Evolutionary conservation across 2,888 invertebrate genomes (phyloP), one percentile per base, ranked within the genome.

Genomic region (Acleris emargana): DNA sequence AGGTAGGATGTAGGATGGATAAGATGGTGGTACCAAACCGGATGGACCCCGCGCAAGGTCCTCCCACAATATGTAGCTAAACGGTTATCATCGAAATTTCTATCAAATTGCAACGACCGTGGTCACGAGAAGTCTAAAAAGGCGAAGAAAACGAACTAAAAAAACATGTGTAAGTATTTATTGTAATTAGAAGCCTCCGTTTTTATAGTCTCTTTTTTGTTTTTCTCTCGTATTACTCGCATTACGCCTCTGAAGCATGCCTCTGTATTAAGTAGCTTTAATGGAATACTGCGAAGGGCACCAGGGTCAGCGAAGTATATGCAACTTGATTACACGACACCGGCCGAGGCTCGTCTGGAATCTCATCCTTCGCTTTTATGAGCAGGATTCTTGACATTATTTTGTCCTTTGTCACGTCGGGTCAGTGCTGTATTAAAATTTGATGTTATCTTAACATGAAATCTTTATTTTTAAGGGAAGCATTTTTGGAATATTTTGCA

Each of bases 341-440:
- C 28, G 17, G 13, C 50, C 4, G 42, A 58, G 58, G 50, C n/a
- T 54, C 20, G 58, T 32, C 22, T 47, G 54, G 58, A 62, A 62
- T 67, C 50, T 53, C 47, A 47, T 45, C 67, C 52, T 18, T 54
- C 58, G 58, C 62, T 67, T 58, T 67, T 62, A 67, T 58, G 67
- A 62, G 50, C 25, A 43, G 13, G 49, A 67, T 67, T 54, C 67
- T 38, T 58, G 58, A 28, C 67, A 59, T 67, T 28, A 9, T 49
- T 42, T 3, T 11, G 49, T 42, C 50, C 32, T 55, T 38, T n/a
- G 9, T 32, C 50, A 66, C 51, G 51, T 51, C 17, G 45, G 51
- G 28, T n/a, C 47, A 32, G 28, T 17, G 32, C 22, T 18, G 16
- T 54, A 20, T 16, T 16, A 18, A 6, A 53, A 6, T 47, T 17